Base-by-base conservation (phyloP, 2,888 invertebrate genomes). In the Apantesis nais region DNA sequence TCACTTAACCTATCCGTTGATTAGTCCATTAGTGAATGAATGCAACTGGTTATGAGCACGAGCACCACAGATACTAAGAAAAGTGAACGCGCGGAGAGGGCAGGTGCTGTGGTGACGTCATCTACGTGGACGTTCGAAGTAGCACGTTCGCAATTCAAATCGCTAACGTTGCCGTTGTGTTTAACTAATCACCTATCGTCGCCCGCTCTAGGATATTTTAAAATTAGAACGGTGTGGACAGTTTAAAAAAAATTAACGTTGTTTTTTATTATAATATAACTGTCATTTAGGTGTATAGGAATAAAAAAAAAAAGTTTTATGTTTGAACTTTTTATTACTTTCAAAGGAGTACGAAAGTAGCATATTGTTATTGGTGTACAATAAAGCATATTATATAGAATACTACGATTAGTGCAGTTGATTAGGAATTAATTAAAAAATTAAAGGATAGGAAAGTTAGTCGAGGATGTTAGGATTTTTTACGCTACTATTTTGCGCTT, bases 81-180 rank as follows among this genome's bases (percentile, higher is more conserved):
- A n/a, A 60, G 60, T 60, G 41, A 31, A 44, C 41, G 60, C 60
- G 29, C n/a, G 2, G 19, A 34, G 29, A 55, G 22, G 55, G 31
- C 60, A 67, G 67, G 67, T 67, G 60, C 39, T 11, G n/a, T 22
- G 67, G 31, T 67, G 67, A 67, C 29, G 67, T 67, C 67, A 67
- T 44, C 44, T 41, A n/a, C 29, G 67, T 41, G n/a, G 9, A 60
- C 65, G 34, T 52, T 65, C 14, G 16, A 5, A n/a, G 34, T 65
- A n/a, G 52, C 65, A 65, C 65, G 65, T 65, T 52, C 52, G 34
- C 65, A 52, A n/a, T n/a, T 58, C 58, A 58, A 58, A 58, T 58
- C 25, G 16, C 29, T 58, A 29, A 58, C 58, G 58, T 58, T 44
- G 44, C 29, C 58, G 58, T 58, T 44, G 44, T 58, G 29, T 58